Evolutionary conservation across 1,140 invertebrate species (phyloP).

Genomic region (Archivesica marissinica): DNA sequence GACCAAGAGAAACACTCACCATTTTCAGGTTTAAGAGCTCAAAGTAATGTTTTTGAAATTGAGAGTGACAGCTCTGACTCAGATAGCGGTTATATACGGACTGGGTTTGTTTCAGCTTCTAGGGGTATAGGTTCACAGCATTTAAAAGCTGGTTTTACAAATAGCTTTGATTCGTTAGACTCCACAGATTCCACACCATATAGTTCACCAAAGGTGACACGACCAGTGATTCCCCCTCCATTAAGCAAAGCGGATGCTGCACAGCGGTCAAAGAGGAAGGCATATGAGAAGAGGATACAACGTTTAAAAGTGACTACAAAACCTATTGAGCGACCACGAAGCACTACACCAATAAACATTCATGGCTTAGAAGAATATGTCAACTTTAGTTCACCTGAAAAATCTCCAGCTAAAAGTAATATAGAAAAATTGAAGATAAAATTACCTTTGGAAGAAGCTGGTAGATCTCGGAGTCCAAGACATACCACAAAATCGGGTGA

Average conservation of each 20-base stretch:
- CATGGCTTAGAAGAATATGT: slow-evolving; percentile 90
- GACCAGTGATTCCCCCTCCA: slow-evolving; percentile 51
- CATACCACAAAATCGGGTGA: slow-evolving; percentile 36
- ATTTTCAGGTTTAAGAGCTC: neutral
- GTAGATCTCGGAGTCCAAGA: slow-evolving; percentile 73
- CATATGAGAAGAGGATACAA: slow-evolving; percentile 77
- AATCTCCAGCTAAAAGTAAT: slow-evolving; percentile 67
- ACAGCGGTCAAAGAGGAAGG: slow-evolving; percentile 78
- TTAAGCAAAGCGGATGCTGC: slow-evolving; percentile 64
- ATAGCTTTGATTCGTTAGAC: neutral
- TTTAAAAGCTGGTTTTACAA: neutral
- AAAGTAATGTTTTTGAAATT: slow-evolving; percentile 19
- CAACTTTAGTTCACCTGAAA: slow-evolving; percentile 76
- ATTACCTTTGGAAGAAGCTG: slow-evolving; percentile 78
- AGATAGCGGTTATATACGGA: slow-evolving; percentile 67
- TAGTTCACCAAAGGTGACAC: slow-evolving; percentile 48
- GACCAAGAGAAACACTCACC: slow-evolving; percentile 46
- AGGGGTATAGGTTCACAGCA: neutral
- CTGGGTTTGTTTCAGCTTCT: slow-evolving; percentile 57
- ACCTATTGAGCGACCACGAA: slow-evolving; percentile 93
- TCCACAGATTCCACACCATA: slow-evolving; percentile 40
- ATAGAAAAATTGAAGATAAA: slow-evolving; percentile 81
- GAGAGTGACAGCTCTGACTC: slow-evolving; percentile 70
- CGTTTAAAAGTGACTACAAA: slow-evolving; percentile 89
- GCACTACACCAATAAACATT: slow-evolving; percentile 92